A percentile compares a stretch with the other conserved stretches of the same genome.
Evolutionary conservation across 2,113 vertebrate genomes (phyloP).

Genomic region (Nycticryphes semicollaris): DNA sequence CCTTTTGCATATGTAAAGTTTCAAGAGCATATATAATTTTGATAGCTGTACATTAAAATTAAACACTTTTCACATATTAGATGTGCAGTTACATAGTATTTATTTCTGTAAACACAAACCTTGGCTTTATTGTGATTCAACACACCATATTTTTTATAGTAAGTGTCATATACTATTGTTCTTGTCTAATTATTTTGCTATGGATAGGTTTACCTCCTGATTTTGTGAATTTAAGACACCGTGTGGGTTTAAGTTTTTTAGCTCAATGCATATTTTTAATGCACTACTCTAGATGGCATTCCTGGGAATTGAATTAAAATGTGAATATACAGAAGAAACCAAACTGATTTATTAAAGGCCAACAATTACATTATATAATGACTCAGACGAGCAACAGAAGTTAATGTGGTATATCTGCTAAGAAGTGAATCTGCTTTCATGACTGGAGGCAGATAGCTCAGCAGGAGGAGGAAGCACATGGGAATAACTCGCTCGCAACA

Average conservation of each 20-base stretch:
- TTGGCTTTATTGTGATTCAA: neutral
- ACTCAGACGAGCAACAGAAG: neutral
- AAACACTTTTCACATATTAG: neutral
- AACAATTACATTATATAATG: neutral
- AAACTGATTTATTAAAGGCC: constrained; percentile 1
- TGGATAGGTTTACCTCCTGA: neutral
- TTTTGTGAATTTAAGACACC: neutral
- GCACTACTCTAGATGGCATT: neutral
- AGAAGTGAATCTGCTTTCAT: neutral
- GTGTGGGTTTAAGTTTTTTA: neutral
- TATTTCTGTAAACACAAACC: neutral
- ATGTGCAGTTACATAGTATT: neutral
- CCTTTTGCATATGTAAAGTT: neutral
- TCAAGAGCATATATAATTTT: neutral
- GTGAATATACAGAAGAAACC: neutral
- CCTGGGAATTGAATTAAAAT: neutral
- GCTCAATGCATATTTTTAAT: neutral
- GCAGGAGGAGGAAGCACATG: neutral
- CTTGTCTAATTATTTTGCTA: neutral
- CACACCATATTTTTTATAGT: neutral
- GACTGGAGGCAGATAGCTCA: neutral
- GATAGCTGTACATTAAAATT: neutral
- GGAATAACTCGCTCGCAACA: neutral
- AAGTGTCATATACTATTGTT: neutral
- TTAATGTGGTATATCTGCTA: neutral